Conservation (phyloP, 1,140 invertebrate genomes). For the Nebria ingens region DNA sequence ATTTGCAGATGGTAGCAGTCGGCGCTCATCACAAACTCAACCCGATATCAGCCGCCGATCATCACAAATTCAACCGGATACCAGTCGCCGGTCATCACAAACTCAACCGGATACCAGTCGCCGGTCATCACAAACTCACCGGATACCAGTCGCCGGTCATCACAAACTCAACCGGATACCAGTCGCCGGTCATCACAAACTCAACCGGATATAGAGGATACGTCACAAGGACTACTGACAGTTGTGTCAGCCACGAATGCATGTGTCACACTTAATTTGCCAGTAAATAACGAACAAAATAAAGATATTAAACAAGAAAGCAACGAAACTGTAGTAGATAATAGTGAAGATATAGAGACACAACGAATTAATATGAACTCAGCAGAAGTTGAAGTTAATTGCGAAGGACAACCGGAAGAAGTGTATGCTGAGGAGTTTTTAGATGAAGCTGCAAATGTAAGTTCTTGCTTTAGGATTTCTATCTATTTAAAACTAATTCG, state of each 20-base stretch:
- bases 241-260: not conserved
- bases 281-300: too few species aligned
- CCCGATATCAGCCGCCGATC: slow-evolving; percentile 43
- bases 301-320: not conserved
- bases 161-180: slow-evolving; percentile 62
- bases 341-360: not conserved
- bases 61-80: slow-evolving; percentile 21
- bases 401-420: not conserved
- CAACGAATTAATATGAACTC: not conserved
- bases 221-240: not conserved
- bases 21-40: slow-evolving; percentile 31
- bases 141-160: slow-evolving; percentile 57
- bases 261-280: too few species aligned
- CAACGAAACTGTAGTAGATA: not conserved
- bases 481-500: too few species aligned
- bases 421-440: not conserved
- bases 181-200: slow-evolving; percentile 39
- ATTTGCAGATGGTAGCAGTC: slow-evolving; percentile 60
- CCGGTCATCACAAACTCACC: slow-evolving; percentile 31
- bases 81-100: slow-evolving; percentile 63
- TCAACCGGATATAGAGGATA: not conserved
- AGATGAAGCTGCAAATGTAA: not conserved
- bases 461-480: too few species aligned
- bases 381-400: not conserved
- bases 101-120: slow-evolving; percentile 59